Conservation (phyloP, 2,888 invertebrate genomes). For the Phyllotreta cruciferae region DNA sequence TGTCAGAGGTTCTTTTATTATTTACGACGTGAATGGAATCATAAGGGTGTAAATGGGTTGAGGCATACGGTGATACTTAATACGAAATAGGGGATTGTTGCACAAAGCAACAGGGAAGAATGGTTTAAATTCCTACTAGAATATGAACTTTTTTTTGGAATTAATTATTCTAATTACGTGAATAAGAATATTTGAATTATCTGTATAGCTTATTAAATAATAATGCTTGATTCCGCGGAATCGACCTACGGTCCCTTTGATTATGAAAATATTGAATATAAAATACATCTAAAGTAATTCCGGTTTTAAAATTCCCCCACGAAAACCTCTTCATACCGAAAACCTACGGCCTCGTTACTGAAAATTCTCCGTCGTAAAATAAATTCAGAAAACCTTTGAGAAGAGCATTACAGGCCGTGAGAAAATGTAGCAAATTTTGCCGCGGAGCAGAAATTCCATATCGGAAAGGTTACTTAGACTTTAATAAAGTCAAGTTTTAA, state of each 20-base stretch:
- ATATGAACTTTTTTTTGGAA: too few relatives aligned
- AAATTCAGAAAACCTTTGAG: constrained; percentile 27
- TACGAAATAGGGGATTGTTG: constrained; percentile 27
- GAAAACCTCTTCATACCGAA: constrained; percentile 26
- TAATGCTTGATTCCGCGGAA: neutral
- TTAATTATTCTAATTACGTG: too few relatives aligned
- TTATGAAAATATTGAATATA: constrained; percentile 29
- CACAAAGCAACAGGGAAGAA: constrained; percentile 3
- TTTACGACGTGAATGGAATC: constrained; percentile 7
- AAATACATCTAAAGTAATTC: constrained; percentile 25
- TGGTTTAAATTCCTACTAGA: neutral
- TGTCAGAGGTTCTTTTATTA: constrained; percentile 29
- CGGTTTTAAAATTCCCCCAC: constrained; percentile 23
- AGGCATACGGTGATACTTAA: constrained; percentile 36
- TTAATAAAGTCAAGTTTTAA: constrained; percentile 43
- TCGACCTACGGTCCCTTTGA: neutral
- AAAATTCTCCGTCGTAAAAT: constrained; percentile 27
- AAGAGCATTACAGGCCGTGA: constrained; percentile 26
- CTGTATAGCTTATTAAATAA: too few relatives aligned
- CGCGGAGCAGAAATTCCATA: constrained; percentile 27
- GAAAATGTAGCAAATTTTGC: constrained; percentile 32
- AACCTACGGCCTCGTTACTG: constrained; percentile 27
- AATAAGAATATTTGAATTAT: too few relatives aligned
- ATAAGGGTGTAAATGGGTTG: constrained; percentile 33
- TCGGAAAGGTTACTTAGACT: constrained; percentile 34